Conservation (phyloP, 2,888 invertebrate genomes). For the Tachina grossa region DNA sequence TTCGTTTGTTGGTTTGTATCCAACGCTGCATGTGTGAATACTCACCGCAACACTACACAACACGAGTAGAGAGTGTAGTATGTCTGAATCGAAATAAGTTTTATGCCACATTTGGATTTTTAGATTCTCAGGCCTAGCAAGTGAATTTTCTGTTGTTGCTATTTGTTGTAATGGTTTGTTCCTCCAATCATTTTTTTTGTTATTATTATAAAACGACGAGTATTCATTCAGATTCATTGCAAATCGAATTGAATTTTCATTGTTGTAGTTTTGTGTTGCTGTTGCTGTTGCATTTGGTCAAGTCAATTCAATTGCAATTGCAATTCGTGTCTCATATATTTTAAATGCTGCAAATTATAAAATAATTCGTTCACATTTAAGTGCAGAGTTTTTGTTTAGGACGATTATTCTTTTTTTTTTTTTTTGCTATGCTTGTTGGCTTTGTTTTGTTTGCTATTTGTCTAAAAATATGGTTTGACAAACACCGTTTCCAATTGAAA, state of each 20-base stretch:
- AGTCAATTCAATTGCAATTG: conserved; percentile 67
- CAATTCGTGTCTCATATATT: conserved; percentile 72
- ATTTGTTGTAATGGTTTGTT: conserved; percentile 26
- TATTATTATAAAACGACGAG: conserved; percentile 6
- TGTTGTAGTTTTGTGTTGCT: conserved; percentile 42
- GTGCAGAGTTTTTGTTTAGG: conserved; percentile 47
- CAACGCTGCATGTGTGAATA: conserved; percentile 69
- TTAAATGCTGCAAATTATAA: conserved; percentile 70
- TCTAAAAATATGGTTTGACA: conserved; percentile 39
- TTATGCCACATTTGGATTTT: conserved; percentile 58
- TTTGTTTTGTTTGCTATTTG: conserved; percentile 37
- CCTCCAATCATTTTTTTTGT: conserved; percentile 23
- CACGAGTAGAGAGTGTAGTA: conserved; percentile 43
- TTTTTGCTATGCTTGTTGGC: background rate
- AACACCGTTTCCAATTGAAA: conserved; percentile 34
- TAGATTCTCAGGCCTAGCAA: conserved; percentile 65
- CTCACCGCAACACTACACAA: conserved; percentile 50
- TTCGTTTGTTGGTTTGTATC: conserved; percentile 1
- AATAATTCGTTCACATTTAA: conserved; percentile 69
- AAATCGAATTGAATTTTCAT: conserved; percentile 58
- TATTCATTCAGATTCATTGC: conserved; percentile 48
- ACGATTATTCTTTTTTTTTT: conserved; percentile 5
- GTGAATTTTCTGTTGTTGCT: conserved; percentile 52
- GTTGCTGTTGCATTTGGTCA: conserved; percentile 49
- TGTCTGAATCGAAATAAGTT: conserved; percentile 35